Base-by-base conservation (phyloP, 2,113 vertebrate genomes). In the Rhizomys pruinosus region DNA sequence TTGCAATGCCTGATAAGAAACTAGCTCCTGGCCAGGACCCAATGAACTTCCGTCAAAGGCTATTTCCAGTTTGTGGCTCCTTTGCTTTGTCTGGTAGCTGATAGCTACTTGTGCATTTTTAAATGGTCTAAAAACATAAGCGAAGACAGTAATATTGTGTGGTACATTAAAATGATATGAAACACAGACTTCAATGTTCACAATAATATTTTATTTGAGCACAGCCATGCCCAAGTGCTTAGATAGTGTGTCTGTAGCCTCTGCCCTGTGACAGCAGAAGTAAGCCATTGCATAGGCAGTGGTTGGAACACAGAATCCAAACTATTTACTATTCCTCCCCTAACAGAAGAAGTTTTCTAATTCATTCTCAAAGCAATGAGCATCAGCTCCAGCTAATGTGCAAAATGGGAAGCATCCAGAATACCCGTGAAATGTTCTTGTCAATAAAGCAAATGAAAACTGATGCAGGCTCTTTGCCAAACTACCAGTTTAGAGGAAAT, bases 391-490 rank as follows among this genome's bases (percentile, higher is more conserved):
- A 84, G 20, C 72, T 81, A 93, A 73, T 25, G 34, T 29, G 4
- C 32, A 32, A 93, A 76, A 71, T 47, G 0, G 68, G 57, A 87
- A 16, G 29, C 52, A 90, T 42, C 13, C 34, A 82, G 22, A 90
- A 87, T 7, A 87, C 4, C n/a, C 69, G 32, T 42, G 12, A 86
- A 86, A 27, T 76, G 77, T 69, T 63, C 25, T 80, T 25, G 0
- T 44, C 10, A 84, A 90, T 91, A 87, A 82, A 69, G 68, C n/a
- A 87, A 84, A 64, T 81, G n/a, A 91, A 94, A 96, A 76, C 34
- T 47, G 1, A 71, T 59, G 20, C 61, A 90, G 20, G 22, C 7
- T 39, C 12, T 57, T 79, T 12, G 15, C 78, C 69, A 91, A 73
- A 84, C 29, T 66, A 42, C 13, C 57, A 61, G 39, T 55, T 71